These are phyloP conservation scores for Heterodera filipjevi DNA, from an alignment of 2,888 invertebrate species.

Conservation along the genomic window DNA sequence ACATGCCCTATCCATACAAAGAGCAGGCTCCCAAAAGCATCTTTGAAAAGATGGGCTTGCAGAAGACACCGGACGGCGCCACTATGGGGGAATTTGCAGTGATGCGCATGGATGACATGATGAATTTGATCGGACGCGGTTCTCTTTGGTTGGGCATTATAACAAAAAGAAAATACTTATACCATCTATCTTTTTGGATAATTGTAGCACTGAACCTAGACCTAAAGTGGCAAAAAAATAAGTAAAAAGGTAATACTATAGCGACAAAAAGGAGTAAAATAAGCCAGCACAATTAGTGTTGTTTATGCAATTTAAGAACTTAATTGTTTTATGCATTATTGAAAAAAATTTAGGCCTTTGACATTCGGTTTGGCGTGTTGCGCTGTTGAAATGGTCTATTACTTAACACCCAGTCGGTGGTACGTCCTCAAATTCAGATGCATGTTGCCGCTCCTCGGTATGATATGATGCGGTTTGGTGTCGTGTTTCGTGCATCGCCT, in stretches of 20 bases:
- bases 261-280: too few relatives aligned
- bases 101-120: slow-evolving; percentile 61
- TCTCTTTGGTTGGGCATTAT: slow-evolving; percentile 87
- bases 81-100: slow-evolving; percentile 60
- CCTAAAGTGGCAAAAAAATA: too few relatives aligned
- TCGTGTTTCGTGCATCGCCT: slow-evolving; percentile 79
- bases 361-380: slow-evolving; percentile 98
- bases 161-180: too few relatives aligned
- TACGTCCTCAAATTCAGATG: slow-evolving; percentile 38
- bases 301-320: too few relatives aligned
- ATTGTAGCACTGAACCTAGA: too few relatives aligned
- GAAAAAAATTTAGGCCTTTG: slow-evolving; percentile 75
- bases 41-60: slow-evolving; percentile 6
- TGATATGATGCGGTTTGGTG: slow-evolving; percentile 97
- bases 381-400: slow-evolving; percentile 74
- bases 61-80: slow-evolving; percentile 27
- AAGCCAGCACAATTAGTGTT: too few relatives aligned
- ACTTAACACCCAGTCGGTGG: too few relatives aligned
- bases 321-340: too few relatives aligned
- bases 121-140: slow-evolving; percentile 66
- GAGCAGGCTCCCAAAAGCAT: slow-evolving; percentile 5
- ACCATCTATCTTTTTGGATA: too few relatives aligned
- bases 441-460: slow-evolving; percentile 98
- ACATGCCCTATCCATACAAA: slow-evolving; percentile 3
- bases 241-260: too few relatives aligned